These are phyloP conservation scores for Enteromius mattozi DNA, from an alignment of 2,797 vertebrate species.

Conservation along the genomic window DNA sequence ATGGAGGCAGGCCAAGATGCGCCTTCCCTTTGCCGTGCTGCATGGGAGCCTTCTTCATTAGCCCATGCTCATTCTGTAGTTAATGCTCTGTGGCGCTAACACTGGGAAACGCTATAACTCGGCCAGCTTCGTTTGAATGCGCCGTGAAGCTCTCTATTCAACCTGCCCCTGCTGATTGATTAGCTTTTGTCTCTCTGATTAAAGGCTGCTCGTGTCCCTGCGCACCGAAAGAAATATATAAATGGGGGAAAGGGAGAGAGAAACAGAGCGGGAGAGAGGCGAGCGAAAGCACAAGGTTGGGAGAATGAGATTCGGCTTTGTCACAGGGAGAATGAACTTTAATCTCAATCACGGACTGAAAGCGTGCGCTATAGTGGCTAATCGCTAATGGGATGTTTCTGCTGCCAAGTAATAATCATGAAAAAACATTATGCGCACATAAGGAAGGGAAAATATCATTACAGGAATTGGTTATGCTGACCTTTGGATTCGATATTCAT, in stretches of 20 bases:
- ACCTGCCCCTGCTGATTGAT: constrained; percentile 61
- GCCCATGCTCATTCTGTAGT: constrained; percentile 34
- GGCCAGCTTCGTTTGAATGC: constrained; percentile 49
- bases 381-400: constrained; percentile 49
- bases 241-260: constrained; percentile 39
- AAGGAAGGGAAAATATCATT: constrained; percentile 39
- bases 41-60: constrained; percentile 38
- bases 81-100: constrained; percentile 40
- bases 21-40: not conserved
- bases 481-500: constrained; percentile 43
- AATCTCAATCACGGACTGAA: constrained; percentile 59
- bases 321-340: constrained; percentile 59
- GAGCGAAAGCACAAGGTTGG: constrained; percentile 16
- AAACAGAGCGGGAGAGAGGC: constrained; percentile 20
- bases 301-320: constrained; percentile 47
- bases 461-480: constrained; percentile 28
- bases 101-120: constrained; percentile 19
- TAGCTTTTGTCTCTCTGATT: constrained; percentile 67
- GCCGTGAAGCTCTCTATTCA: constrained; percentile 54
- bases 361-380: constrained; percentile 19
- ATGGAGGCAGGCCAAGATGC: constrained; percentile 52
- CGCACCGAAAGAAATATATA: constrained; percentile 47
- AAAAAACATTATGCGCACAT: constrained; percentile 46
- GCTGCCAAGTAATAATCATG: constrained; percentile 49
- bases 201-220: constrained; percentile 51